These are phyloP conservation scores for Syngnathus acus DNA, from an alignment of 2,797 vertebrate species.

Conservation along the genomic window DNA sequence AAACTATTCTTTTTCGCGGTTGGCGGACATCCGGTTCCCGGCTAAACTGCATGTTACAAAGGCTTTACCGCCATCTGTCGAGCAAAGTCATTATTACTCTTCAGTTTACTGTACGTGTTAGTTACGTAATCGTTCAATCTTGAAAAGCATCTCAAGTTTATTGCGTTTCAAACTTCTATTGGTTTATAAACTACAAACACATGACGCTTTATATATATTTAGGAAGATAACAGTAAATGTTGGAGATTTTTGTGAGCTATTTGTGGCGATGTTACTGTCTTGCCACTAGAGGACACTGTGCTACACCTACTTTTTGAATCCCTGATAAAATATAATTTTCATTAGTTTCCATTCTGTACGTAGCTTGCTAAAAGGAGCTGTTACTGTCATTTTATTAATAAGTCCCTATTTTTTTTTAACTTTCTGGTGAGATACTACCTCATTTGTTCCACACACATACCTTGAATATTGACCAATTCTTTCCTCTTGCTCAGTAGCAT, in stretches of 20 bases:
- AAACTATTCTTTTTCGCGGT: slow-evolving; percentile 45
- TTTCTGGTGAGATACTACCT: neutral
- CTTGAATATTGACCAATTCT: neutral
- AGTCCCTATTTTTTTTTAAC: neutral
- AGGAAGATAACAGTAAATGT: too few relatives aligned
- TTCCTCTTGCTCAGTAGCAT: neutral
- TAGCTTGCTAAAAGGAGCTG: neutral
- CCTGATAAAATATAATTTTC: neutral
- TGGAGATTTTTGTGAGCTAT: neutral
- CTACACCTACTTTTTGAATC: slow-evolving; percentile 3
- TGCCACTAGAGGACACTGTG: slow-evolving; percentile 38
- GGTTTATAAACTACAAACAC: neutral
- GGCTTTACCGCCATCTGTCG: slow-evolving; percentile 12
- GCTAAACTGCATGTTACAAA: neutral
- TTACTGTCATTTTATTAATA: neutral
- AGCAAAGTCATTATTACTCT: neutral
- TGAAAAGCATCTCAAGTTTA: neutral
- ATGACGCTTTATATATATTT: neutral
- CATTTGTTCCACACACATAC: neutral
- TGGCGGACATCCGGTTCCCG: slow-evolving; percentile 12
- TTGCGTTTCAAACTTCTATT: neutral
- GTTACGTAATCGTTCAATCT: neutral
- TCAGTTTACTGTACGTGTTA: neutral
- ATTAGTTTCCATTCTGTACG: neutral
- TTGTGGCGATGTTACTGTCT: neutral